A percentile compares a stretch with the other conserved stretches of the same genome.
These are phyloP conservation scores for Zingel zingel DNA, from an alignment of 2,113 vertebrate genomes.

Conservation along the genomic window DNA sequence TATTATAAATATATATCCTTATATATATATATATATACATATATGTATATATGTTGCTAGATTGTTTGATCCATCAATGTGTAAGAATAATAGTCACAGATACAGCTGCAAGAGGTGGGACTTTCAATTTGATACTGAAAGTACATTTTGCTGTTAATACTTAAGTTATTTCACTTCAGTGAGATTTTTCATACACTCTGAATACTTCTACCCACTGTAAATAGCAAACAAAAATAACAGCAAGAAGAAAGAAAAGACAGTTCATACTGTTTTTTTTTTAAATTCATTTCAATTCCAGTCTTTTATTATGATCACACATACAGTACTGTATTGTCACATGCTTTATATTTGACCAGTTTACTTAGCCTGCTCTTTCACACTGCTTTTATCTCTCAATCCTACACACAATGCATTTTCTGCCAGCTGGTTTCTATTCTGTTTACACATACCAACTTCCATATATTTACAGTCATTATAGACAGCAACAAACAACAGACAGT, in stretches of 20 bases:
- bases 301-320: neutral
- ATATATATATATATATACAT: too few relatives aligned
- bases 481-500: constrained; percentile 17
- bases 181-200: neutral
- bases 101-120: too few relatives aligned
- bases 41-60: too few relatives aligned
- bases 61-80: too few relatives aligned
- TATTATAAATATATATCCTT: too few relatives aligned
- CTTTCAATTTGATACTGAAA: neutral
- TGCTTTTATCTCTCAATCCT: neutral
- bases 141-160: neutral
- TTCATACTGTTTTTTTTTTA: neutral
- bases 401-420: constrained; percentile 8
- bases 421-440: neutral
- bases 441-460: neutral
- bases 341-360: constrained; percentile 27
- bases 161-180: neutral
- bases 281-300: neutral
- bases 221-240: neutral
- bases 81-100: neutral
- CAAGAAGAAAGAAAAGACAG: neutral
- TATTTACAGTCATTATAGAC: neutral
- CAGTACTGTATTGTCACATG: neutral
- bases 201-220: neutral
- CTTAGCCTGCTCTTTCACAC: constrained; percentile 21